Percentiles rank a stretch among this genome's conserved stretches.
phyloP scores from a whole-genome alignment of 2,113 vertebrate species.

The Nicator chloris region DNA sequence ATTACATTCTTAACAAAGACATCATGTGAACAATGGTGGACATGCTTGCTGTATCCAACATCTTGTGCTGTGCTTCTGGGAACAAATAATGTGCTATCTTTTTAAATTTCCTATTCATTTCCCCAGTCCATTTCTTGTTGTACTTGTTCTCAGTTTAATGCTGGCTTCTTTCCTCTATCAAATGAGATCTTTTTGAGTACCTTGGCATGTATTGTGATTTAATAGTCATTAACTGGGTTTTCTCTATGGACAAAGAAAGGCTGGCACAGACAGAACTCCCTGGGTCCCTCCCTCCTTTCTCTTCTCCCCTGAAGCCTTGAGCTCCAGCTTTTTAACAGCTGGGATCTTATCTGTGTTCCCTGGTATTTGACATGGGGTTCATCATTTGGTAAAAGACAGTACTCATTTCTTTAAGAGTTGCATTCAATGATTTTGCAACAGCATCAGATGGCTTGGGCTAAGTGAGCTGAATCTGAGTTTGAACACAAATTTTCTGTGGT shows the following conservation, averaged over 20 bases:
- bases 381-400: background rate
- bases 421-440: background rate
- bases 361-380: background rate
- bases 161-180: slow-evolving; percentile 33
- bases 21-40: slow-evolving; percentile 31
- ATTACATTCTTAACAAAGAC: slow-evolving; percentile 42
- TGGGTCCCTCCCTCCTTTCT: background rate
- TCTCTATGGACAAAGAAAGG: background rate
- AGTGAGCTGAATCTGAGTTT: background rate
- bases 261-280: background rate
- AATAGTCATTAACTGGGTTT: slow-evolving; percentile 33
- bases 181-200: slow-evolving; percentile 40
- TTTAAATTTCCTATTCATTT: slow-evolving; percentile 41
- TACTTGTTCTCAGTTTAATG: slow-evolving; percentile 24
- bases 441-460: background rate
- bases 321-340: background rate
- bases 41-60: slow-evolving; percentile 5
- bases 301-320: background rate
- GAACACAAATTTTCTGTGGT: background rate
- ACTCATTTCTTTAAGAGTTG: background rate
- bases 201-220: slow-evolving; percentile 35
- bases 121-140: background rate
- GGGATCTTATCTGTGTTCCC: background rate
- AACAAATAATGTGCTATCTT: slow-evolving; percentile 24
- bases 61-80: background rate